These are phyloP conservation scores for Drosophila infuscata DNA, from an alignment of 2,888 invertebrate species.

Conservation along the genomic window DNA sequence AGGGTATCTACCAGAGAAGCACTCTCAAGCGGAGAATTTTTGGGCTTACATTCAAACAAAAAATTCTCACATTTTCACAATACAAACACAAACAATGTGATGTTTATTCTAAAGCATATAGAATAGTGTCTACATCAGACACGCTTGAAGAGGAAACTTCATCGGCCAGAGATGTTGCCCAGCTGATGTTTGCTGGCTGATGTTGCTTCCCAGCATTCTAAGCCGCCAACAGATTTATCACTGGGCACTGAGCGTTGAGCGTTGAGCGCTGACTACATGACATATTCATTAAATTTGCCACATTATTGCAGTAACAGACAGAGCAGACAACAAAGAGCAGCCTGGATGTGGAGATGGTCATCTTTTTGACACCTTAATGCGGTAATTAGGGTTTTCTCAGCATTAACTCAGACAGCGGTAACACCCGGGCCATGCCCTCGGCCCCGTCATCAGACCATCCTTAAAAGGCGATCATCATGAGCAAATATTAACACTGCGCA, in stretches of 20 bases:
- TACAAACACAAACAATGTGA: slow-evolving; percentile 10
- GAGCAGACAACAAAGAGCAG: slow-evolving; percentile 10
- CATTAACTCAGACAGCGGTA: slow-evolving; percentile 64
- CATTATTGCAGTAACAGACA: slow-evolving; percentile 64
- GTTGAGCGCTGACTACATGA: slow-evolving; percentile 73
- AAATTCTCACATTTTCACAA: slow-evolving; percentile 7
- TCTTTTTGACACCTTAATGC: slow-evolving; percentile 84
- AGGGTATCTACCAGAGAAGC: neutral
- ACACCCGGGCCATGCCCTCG: slow-evolving; percentile 52
- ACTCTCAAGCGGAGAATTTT: neutral
- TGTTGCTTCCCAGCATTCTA: slow-evolving; percentile 52
- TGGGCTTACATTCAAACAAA: neutral
- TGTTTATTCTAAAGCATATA: slow-evolving; percentile 13
- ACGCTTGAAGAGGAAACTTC: slow-evolving; percentile 38
- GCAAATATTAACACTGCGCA: slow-evolving; percentile 81
- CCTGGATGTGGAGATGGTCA: slow-evolving; percentile 64
- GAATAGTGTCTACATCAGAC: slow-evolving; percentile 25
- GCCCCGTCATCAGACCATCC: slow-evolving; percentile 41
- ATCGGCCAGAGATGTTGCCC: slow-evolving; percentile 19
- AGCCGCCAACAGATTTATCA: slow-evolving; percentile 74
- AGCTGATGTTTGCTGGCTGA: slow-evolving; percentile 19
- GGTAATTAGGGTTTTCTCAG: slow-evolving; percentile 81
- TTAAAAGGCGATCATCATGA: slow-evolving; percentile 74
- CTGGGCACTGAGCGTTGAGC: slow-evolving; percentile 45
- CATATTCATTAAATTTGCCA: slow-evolving; percentile 80